phyloP scores from a whole-genome alignment of 2,888 invertebrate species.

The Arrhopalites spinosus region DNA sequence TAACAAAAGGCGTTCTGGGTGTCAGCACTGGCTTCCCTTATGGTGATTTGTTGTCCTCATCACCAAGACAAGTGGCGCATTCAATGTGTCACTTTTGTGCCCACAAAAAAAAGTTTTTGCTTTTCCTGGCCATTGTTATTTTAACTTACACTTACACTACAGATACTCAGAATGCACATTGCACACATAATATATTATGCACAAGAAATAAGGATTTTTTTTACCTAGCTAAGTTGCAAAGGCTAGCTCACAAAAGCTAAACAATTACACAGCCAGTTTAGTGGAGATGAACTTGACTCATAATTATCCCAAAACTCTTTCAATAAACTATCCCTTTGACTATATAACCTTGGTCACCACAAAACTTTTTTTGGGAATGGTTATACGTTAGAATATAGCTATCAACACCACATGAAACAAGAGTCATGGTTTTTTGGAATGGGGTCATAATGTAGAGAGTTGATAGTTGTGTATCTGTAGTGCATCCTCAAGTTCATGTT shows the following conservation, averaged over 20 bases:
- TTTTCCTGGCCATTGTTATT: not conserved
- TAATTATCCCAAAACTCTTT: not conserved
- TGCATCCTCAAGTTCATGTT: no score
- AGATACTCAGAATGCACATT: no score
- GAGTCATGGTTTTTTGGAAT: no score
- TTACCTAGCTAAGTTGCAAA: no score
- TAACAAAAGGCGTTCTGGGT: conserved; percentile 51
- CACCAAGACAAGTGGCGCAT: conserved; percentile 33
- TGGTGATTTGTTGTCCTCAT: conserved; percentile 48
- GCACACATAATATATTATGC: no score
- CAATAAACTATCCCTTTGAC: not conserved
- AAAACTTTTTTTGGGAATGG: no score
- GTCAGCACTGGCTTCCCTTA: conserved; percentile 41
- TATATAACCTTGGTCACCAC: no score
- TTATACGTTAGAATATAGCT: no score
- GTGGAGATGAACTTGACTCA: not conserved
- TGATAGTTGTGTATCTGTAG: no score
- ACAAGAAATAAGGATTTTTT: no score
- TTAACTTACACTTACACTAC: not conserved
- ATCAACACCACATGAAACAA: no score
- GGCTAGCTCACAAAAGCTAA: not conserved
- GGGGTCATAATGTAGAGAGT: no score
- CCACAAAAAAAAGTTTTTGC: not conserved
- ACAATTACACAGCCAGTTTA: not conserved
- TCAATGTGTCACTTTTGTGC: conserved; percentile 16